A percentile compares a stretch with the other conserved stretches of the same genome.
Evolutionary conservation across 1,140 invertebrate genomes (phyloP).

Genomic region (Pteromalus puparum): DNA sequence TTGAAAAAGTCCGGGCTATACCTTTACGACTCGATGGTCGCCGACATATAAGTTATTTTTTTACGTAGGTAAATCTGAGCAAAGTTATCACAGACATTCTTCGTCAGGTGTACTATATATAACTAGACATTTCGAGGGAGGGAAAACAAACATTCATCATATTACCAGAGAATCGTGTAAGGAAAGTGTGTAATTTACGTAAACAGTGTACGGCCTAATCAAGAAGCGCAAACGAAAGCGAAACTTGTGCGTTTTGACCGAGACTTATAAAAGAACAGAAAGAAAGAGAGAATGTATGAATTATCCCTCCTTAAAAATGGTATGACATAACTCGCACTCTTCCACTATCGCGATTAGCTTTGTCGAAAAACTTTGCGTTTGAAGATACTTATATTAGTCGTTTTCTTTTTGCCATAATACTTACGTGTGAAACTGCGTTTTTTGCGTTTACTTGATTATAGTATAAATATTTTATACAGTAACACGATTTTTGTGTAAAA

Average conservation of each 20-base stretch:
- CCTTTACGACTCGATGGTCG: slow-evolving; percentile 54
- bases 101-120: slow-evolving; percentile 38
- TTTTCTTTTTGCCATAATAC: neutral
- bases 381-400: neutral
- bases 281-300: neutral
- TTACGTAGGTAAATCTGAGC: slow-evolving; percentile 59
- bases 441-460: neutral
- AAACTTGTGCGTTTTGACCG: slow-evolving; percentile 20
- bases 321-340: slow-evolving; percentile 19
- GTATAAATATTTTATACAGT: neutral
- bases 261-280: slow-evolving; percentile 11
- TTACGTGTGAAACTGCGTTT: neutral
- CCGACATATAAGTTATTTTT: slow-evolving; percentile 70
- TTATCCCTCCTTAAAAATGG: slow-evolving; percentile 24
- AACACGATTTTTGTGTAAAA: neutral
- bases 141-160: neutral
- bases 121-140: slow-evolving; percentile 2
- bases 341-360: slow-evolving; percentile 35
- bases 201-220: slow-evolving; percentile 1
- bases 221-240: slow-evolving; percentile 11
- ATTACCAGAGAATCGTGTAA: neutral
- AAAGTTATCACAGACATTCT: slow-evolving; percentile 65
- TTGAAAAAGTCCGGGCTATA: slow-evolving; percentile 31
- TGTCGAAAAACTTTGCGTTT: slow-evolving; percentile 18
- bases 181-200: neutral